Evolutionary conservation across 2,797 vertebrate genomes (phyloP), one percentile per base, ranked within the genome.

Genomic region (Gadopsis bispinosus): DNA sequence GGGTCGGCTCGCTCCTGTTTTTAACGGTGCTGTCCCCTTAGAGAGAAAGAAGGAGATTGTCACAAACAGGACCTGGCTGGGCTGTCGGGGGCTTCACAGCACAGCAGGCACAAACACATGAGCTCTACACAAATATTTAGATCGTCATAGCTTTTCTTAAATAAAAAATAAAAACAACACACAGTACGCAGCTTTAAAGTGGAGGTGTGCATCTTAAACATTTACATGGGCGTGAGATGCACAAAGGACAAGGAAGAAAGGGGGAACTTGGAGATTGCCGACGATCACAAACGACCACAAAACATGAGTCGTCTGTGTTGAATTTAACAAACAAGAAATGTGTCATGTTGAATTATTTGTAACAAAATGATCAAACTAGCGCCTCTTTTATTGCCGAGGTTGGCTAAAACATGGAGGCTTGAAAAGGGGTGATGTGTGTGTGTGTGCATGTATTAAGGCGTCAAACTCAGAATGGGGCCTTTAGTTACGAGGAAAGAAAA

Each of bases 11-110:
- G 81, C 93, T 96, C 95, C 95, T 95, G 95, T 94, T 95, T 95
- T 95, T 96, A 95, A 96, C 89, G 88, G 95, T 93, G 95, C 93
- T 94, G 93, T 96, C 95, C 94, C 95, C 95, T 96, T 95, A 93
- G 93, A 95, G 89, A 95, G 91, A 96, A 83, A 95, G 83, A 95
- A 95, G 92, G 90, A 95, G 83, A 93, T 95, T 80, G 92, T 95
- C 92, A 96, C 90, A 93, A 86, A 88, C 70, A 80, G 88, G 75
- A 81, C 83, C 81, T 60, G 83, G 83, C 85, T 79, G 83, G 85
- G 75, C 71, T 72, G 77, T 77, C 82, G 80, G 85, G 85, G 77
- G 75, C 78, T 80, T 53, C 83, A 88, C 89, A 84, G 83, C 89
- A 87, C 87, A 87, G 81, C 83, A 92, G 84, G 80, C 72, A 93